A percentile compares a stretch with the other conserved stretches of the same genome.
Conservation (phyloP, 2,888 invertebrate genomes). For the Seira sanloemensis region DNA sequence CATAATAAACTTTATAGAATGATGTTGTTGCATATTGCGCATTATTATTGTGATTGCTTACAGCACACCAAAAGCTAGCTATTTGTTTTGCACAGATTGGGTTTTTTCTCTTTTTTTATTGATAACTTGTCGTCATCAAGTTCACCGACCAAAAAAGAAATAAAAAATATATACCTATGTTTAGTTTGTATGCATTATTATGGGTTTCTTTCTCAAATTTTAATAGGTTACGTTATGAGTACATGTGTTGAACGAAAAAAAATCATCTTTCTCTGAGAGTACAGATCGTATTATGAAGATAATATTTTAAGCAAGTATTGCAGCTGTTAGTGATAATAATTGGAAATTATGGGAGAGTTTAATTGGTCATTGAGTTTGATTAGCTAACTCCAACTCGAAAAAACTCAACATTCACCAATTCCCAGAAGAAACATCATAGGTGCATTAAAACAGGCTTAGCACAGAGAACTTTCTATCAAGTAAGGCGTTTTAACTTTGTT, state of each 20-base stretch:
- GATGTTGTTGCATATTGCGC: conserved; percentile 23
- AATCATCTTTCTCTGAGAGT: not conserved
- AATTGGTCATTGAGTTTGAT: conserved; percentile 65
- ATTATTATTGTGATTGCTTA: conserved; percentile 10
- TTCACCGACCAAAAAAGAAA: conserved; percentile 55
- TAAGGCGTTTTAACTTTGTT: conserved; percentile 34
- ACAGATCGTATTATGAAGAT: conserved; percentile 55
- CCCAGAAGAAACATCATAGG: not conserved
- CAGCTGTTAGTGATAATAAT: conserved; percentile 64
- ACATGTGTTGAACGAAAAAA: not conserved
- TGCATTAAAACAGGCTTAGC: not conserved
- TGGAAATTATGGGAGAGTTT: conserved; percentile 64
- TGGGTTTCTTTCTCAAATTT: too few relatives aligned
- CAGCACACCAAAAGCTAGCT: not conserved
- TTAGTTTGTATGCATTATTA: not conserved
- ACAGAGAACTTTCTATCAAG: not conserved
- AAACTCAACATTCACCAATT: not conserved
- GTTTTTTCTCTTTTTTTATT: conserved; percentile 57
- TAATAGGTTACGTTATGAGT: conserved; percentile 21
- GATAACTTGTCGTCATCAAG: conserved; percentile 53
- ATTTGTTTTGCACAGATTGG: not conserved
- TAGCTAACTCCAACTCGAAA: conserved; percentile 44
- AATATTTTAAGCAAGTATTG: conserved; percentile 61
- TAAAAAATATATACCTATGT: conserved; percentile 15
- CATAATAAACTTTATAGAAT: conserved; percentile 59